Conservation (phyloP, 2,113 vertebrate species). For the Periophthalmodon schlosseri region DNA sequence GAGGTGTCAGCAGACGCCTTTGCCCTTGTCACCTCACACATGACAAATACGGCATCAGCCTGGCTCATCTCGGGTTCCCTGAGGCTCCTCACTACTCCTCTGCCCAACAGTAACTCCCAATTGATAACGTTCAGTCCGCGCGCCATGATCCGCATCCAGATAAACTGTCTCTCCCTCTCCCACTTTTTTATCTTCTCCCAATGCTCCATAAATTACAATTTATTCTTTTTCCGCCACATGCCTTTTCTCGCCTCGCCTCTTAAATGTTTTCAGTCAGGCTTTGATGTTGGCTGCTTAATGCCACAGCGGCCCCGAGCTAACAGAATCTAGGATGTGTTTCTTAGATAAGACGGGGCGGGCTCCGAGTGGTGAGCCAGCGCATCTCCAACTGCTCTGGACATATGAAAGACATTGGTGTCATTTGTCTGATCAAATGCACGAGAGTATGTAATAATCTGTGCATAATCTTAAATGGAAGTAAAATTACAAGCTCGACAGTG, state of each 20-base stretch:
- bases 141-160: slow-evolving; percentile 56
- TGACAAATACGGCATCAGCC: slow-evolving; percentile 64
- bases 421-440: not conserved
- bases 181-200: slow-evolving; percentile 36
- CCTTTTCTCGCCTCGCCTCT: slow-evolving; percentile 11
- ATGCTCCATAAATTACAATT: slow-evolving; percentile 28
- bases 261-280: slow-evolving; percentile 32
- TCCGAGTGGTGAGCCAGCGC: slow-evolving; percentile 25
- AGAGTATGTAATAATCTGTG: slow-evolving; percentile 19
- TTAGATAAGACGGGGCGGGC: slow-evolving; percentile 33
- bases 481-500: not conserved
- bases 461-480: not conserved
- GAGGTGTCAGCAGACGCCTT: slow-evolving; percentile 59
- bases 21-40: slow-evolving; percentile 62
- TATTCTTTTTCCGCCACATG: slow-evolving; percentile 1
- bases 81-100: slow-evolving; percentile 48
- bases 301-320: slow-evolving; percentile 25
- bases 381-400: slow-evolving; percentile 29
- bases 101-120: slow-evolving; percentile 45
- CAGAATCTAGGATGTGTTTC: slow-evolving; percentile 41
- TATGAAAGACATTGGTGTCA: slow-evolving; percentile 20
- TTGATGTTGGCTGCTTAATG: slow-evolving; percentile 41
- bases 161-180: slow-evolving; percentile 28
- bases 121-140: slow-evolving; percentile 53
- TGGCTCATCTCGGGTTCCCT: slow-evolving; percentile 40